Conservation (phyloP, 1,140 invertebrate species). For the Drosophila miranda region DNA sequence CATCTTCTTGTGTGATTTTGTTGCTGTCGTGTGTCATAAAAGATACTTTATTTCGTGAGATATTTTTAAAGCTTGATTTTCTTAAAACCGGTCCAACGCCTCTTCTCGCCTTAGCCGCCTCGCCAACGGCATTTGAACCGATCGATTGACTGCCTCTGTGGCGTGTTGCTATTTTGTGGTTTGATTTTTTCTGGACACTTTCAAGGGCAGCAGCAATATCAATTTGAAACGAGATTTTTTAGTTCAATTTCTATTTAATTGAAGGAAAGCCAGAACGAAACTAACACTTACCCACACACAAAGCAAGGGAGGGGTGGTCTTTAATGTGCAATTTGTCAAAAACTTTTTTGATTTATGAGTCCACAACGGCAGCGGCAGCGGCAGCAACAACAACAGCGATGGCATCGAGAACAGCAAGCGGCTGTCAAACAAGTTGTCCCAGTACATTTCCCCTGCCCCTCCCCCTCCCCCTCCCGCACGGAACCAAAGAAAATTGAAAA, state of each 20-base stretch:
- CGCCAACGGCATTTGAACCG: not conserved
- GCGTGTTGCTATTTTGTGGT: constrained; percentile 15
- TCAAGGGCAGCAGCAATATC: constrained; percentile 13
- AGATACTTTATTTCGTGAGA: constrained; percentile 48
- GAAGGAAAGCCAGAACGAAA: constrained; percentile 20
- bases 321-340: constrained; percentile 80
- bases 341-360: constrained; percentile 79
- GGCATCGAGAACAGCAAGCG: constrained; percentile 24
- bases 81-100: not conserved
- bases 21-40: constrained; percentile 48
- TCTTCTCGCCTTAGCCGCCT: no score
- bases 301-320: constrained; percentile 30
- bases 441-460: not conserved
- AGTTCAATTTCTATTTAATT: constrained; percentile 55
- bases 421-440: constrained; percentile 52
- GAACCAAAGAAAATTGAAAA: constrained; percentile 38
- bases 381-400: constrained; percentile 8
- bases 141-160: not conserved
- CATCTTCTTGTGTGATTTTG: not conserved
- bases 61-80: constrained; percentile 50
- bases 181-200: constrained; percentile 1
- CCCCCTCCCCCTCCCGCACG: not conserved
- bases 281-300: constrained; percentile 19
- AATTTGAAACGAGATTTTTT: constrained; percentile 15
- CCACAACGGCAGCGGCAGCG: constrained; percentile 19